Evolutionary conservation across 2,797 vertebrate species (phyloP).

Genomic region (Diplodus puntazzo): DNA sequence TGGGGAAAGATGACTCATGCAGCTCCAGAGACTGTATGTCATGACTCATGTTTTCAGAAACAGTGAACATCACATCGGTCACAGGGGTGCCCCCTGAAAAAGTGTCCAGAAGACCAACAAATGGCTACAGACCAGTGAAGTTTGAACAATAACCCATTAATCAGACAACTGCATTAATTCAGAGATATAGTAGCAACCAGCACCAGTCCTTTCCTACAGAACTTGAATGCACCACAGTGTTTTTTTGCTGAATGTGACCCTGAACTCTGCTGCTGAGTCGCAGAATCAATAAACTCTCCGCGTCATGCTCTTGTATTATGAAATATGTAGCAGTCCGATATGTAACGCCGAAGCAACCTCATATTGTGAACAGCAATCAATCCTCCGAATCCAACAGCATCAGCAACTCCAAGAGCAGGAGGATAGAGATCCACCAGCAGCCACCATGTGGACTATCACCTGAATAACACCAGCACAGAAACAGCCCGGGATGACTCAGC

Average conservation of each 20-base stretch:
- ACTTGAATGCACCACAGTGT: background rate
- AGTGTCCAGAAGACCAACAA: too few relatives aligned
- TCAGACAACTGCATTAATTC: background rate
- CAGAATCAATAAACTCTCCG: slow-evolving; percentile 14
- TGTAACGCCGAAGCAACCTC: background rate
- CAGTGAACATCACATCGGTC: too few relatives aligned
- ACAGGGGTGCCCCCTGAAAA: too few relatives aligned
- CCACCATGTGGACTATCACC: background rate
- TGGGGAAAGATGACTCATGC: too few relatives aligned
- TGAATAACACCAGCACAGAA: background rate
- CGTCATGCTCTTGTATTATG: background rate
- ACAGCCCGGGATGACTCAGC: slow-evolving; percentile 37
- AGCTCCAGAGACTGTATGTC: too few relatives aligned
- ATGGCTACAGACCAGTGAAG: background rate
- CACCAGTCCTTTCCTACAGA: background rate
- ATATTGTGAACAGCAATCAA: background rate
- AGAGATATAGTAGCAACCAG: background rate
- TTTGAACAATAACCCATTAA: background rate
- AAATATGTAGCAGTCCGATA: background rate
- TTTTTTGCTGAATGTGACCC: slow-evolving; percentile 8
- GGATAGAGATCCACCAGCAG: background rate
- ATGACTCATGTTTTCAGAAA: too few relatives aligned
- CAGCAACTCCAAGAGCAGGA: background rate
- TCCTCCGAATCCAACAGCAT: background rate
- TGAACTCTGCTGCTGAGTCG: background rate